Evolutionary conservation across 2,888 invertebrate genomes (phyloP), one percentile per base, ranked within the genome.

Genomic region (Limnephilus rhombicus): DNA sequence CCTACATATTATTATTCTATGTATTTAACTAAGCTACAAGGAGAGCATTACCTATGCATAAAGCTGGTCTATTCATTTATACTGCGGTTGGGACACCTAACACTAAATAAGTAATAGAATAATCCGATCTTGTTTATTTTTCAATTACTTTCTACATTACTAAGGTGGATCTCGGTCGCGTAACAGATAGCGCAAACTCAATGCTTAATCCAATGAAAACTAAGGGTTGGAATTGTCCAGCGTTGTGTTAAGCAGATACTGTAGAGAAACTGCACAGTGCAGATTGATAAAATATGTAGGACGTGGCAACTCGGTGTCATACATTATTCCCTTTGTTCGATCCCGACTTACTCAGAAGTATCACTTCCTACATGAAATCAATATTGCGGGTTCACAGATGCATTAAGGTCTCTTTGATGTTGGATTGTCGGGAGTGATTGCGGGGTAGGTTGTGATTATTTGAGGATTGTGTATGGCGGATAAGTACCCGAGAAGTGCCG

Each of bases 221-320:
- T 37, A 34, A 41, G 90, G 85, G 85, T 81, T n/a, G 24, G 45
- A 91, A 91, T 89, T 83, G 81, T 31, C 86, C 92, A 85, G 45
- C 80, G 85, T 93, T 93, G 93, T 91, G 93, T 91, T 89, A 92
- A 91, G 49, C 85, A 53, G 93, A 93, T 93, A 93, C 88, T 83
- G 83, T 53, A 85, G 91, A 41, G 68, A n/a, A 29, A 53, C 53
- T 31, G 90, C 53, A 89, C n/a, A 53, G 5, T 45, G 9, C 86
- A 86, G 85, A 53, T 90, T 45, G 85, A 85, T 90, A 37, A 68
- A 37, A 90, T 90, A 85, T 68, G 53, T 49, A 37, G 82, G 90
- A 13, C 15, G 31, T 68, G 9, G 15, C 86, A 86, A 13, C 53
- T 29, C 49, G 7, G 12, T n/a, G 9, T 31, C 45, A 53, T 53